These are phyloP conservation scores for Pteronotus mesoamericanus DNA, from an alignment of 2,797 vertebrate genomes.

Conservation along the genomic window DNA sequence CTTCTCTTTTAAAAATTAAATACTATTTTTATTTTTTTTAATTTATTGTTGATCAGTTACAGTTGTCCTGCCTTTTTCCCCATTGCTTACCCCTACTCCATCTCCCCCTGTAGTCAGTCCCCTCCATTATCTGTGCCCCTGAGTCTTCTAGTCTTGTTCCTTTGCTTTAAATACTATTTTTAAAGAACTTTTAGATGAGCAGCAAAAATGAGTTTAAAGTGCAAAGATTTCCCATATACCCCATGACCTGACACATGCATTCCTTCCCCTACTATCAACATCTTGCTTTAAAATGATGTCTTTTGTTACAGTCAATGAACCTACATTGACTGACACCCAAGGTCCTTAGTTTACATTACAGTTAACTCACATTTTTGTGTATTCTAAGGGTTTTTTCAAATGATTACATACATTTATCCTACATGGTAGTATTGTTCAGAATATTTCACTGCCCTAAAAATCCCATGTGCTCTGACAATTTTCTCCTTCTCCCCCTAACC, in stretches of 20 bases:
- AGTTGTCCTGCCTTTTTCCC: too few relatives aligned
- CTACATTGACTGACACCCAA: background rate
- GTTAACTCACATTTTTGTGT: background rate
- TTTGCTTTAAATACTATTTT: background rate
- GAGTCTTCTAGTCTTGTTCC: too few relatives aligned
- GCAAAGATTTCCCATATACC: background rate
- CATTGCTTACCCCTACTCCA: too few relatives aligned
- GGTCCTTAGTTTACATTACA: background rate
- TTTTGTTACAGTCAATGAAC: background rate
- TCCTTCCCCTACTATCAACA: background rate
- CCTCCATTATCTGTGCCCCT: too few relatives aligned
- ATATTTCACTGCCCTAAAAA: too few relatives aligned
- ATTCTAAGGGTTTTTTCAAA: background rate
- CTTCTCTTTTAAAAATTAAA: background rate
- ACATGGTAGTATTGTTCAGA: background rate
- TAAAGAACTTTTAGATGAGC: background rate
- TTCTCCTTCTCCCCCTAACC: background rate
- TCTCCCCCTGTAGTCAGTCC: too few relatives aligned
- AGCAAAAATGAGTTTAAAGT: background rate
- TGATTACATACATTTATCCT: background rate
- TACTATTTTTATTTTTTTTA: background rate
- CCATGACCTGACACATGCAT: accelerated
- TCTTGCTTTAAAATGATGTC: background rate
- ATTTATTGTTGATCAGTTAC: too few relatives aligned
- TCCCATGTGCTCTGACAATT: background rate